These are phyloP conservation scores for Campoletis sonorensis DNA, from an alignment of 1,140 invertebrate species.

Conservation along the genomic window DNA sequence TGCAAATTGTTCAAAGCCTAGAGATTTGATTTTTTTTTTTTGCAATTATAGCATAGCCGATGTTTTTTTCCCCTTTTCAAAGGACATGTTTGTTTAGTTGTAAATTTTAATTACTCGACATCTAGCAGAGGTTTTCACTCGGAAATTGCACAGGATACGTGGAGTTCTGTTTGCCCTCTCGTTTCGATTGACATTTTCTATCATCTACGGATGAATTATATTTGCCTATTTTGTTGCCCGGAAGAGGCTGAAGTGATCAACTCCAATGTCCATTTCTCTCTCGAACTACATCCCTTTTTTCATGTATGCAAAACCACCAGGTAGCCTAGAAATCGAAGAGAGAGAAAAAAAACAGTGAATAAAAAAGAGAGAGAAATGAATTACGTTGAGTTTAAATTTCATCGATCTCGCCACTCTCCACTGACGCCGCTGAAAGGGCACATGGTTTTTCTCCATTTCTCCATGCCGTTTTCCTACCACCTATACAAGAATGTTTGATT, in stretches of 20 bases:
- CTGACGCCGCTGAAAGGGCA: constrained; percentile 27
- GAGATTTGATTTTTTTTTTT: too few relatives aligned
- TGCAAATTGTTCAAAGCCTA: too few relatives aligned
- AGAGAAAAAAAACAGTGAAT: constrained; percentile 2
- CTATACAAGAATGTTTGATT: constrained; percentile 42
- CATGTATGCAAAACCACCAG: too few relatives aligned
- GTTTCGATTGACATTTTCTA: constrained; percentile 34
- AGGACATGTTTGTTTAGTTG: too few relatives aligned
- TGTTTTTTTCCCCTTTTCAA: too few relatives aligned
- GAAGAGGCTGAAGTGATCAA: constrained; percentile 17
- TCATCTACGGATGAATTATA: constrained; percentile 27
- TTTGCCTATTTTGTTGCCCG: not conserved
- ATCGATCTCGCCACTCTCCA: constrained; percentile 12
- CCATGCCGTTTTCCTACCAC: not conserved
- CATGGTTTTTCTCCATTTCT: constrained; percentile 1
- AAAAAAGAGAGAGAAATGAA: not conserved
- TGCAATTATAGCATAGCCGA: too few relatives aligned
- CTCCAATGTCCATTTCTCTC: not conserved
- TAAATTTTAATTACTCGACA: too few relatives aligned
- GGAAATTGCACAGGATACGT: not conserved
- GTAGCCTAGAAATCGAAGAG: not conserved
- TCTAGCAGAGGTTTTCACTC: too few relatives aligned
- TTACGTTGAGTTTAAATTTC: constrained; percentile 18
- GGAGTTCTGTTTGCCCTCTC: not conserved
- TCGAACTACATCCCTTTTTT: too few relatives aligned